Evolutionary conservation across 2,888 invertebrate species (phyloP).

Genomic region (Callinectes sapidus): DNA sequence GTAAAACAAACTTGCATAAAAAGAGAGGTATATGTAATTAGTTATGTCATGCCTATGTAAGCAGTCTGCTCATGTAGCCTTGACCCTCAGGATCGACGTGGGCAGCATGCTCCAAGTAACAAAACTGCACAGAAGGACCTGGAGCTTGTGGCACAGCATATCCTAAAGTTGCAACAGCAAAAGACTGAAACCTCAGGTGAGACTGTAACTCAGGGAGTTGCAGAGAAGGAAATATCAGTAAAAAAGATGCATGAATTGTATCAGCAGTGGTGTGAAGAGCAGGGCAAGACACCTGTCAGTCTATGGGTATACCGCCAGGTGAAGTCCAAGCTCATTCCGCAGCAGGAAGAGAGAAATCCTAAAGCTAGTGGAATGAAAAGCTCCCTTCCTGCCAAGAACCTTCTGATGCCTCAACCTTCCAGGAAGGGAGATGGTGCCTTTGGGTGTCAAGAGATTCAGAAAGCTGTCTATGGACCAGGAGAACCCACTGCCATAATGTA

Average conservation of each 20-base stretch:
- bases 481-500: neutral
- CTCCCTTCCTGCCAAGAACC: neutral
- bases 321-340: slow-evolving; percentile 33
- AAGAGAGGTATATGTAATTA: too few relatives aligned
- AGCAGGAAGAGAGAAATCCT: neutral
- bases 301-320: slow-evolving; percentile 63
- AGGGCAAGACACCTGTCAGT: slow-evolving; percentile 54
- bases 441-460: neutral
- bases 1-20: too few relatives aligned
- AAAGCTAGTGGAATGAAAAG: neutral
- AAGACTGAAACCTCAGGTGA: neutral
- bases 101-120: slow-evolving; percentile 62
- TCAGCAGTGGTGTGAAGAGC: slow-evolving; percentile 47
- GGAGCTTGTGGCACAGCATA: slow-evolving; percentile 47
- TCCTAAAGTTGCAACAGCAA: slow-evolving; percentile 30
- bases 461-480: neutral
- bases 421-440: neutral
- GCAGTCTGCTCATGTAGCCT: neutral
- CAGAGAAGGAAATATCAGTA: slow-evolving; percentile 45
- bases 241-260: slow-evolving; percentile 63
- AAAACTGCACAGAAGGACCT: slow-evolving; percentile 57
- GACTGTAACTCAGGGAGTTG: neutral
- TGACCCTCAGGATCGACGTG: slow-evolving; percentile 53
- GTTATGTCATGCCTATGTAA: neutral
- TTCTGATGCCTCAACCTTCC: neutral